A percentile compares a stretch with the other conserved stretches of the same genome.
Conservation (phyloP, 2,888 invertebrate species). For the Leptopilina syphax region DNA sequence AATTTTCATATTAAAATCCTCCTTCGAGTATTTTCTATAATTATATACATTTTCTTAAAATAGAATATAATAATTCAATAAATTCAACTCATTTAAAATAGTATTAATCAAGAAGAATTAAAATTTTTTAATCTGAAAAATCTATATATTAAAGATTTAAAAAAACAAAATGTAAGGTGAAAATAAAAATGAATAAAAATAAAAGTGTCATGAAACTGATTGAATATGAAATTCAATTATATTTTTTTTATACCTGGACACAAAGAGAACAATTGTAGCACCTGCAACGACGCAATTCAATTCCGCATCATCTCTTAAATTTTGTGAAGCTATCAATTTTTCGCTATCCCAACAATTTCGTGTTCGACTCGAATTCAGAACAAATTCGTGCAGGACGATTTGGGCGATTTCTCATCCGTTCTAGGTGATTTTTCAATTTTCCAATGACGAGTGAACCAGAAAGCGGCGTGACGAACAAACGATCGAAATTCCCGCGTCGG, state of each 20-base stretch:
- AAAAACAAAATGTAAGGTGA: too few relatives aligned
- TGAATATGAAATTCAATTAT: too few relatives aligned
- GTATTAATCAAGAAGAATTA: too few relatives aligned
- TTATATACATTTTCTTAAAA: too few relatives aligned
- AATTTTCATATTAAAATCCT: too few relatives aligned
- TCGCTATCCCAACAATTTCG: constrained; percentile 30
- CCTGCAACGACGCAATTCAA: constrained; percentile 26
- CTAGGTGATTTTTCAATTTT: constrained; percentile 37
- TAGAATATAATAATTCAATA: too few relatives aligned
- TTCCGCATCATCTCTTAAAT: constrained; percentile 30
- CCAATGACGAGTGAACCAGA: constrained; percentile 35
- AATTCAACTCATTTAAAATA: too few relatives aligned
- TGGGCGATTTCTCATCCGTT: constrained; percentile 33
- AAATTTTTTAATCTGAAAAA: too few relatives aligned
- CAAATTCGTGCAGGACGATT: constrained; percentile 31
- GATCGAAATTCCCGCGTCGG: constrained; percentile 34
- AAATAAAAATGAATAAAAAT: too few relatives aligned
- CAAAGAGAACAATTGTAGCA: constrained; percentile 10
- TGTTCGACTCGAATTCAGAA: constrained; percentile 34
- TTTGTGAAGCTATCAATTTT: constrained; percentile 34
- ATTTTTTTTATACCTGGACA: background rate
- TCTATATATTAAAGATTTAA: too few relatives aligned
- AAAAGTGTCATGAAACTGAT: too few relatives aligned
- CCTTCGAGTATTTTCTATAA: too few relatives aligned
- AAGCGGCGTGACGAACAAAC: constrained; percentile 30